Evolutionary conservation across 1,140 invertebrate genomes (phyloP), one percentile per base, ranked within the genome.

Genomic region (Trichogramma pretiosum): DNA sequence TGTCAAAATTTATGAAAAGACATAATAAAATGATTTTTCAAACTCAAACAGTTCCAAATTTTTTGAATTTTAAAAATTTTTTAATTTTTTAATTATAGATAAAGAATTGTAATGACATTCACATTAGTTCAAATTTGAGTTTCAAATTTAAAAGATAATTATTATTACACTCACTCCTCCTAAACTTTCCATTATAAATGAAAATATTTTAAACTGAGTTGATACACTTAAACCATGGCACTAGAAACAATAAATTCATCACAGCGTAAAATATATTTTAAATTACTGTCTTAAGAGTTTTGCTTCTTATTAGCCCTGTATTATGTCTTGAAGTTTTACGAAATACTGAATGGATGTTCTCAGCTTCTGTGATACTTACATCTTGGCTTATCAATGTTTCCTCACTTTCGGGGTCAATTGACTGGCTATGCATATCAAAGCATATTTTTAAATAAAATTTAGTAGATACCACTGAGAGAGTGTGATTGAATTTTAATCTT

Each of bases 401-500:
- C 57, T 61, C 59, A 60, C 56, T 57, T 57, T 61, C 47, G 35
- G 57, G 67, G 62, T 70, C 65, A 65, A 62, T 52, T 19, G 60
- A 44, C 43, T 66, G 62, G 67, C 64, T 60, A 59, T 64, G 56
- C 67, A 70, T 71, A 67, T 70, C 67, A 55, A 50, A 57, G 50
- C 58, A 64, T 60, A 47, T 42, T 62, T 30, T 16, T 17, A 13
- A 37, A 48, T 26, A 17, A 39, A 47, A 21, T 39, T 46, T 28
- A 37, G 17, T 47, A 19, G 37, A 37, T 21, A 13, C 23, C 5
- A 13, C 1, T 21, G 55, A 37, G 34, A 52, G 69, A 69, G 65
- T 66, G 65, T 70, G 66, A 67, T 57, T 65, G 47, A 67, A 70
- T 67, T 64, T 64, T 67, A 65, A 69, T 59, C 64, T 50, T 21